Evolutionary conservation across 2,888 invertebrate genomes (phyloP).

Genomic region (Cerastoderma edule): DNA sequence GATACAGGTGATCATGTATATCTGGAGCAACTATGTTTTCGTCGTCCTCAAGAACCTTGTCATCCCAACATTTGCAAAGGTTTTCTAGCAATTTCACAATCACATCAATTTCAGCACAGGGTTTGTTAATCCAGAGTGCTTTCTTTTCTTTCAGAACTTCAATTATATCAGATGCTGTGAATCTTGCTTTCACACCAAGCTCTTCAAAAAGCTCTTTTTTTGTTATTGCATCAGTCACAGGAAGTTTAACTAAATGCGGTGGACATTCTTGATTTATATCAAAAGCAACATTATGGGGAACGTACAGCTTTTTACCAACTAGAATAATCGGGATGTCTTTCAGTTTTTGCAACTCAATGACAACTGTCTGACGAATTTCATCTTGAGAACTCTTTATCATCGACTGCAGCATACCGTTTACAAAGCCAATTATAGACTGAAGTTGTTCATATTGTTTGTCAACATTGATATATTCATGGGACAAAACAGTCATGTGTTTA

Average conservation of each 20-base stretch:
- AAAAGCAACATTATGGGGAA: constrained; percentile 21
- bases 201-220: constrained; percentile 22
- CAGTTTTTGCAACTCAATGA: neutral
- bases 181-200: constrained; percentile 21
- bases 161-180: constrained; percentile 3
- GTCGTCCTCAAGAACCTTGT: constrained; percentile 21
- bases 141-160: constrained; percentile 14
- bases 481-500: constrained; percentile 13
- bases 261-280: constrained; percentile 22
- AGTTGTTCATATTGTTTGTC: constrained; percentile 4
- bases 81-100: constrained; percentile 31
- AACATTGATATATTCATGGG: constrained; percentile 8
- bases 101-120: constrained; percentile 26
- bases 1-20: constrained; percentile 53
- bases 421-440: neutral
- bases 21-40: constrained; percentile 67
- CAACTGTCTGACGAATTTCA: no score
- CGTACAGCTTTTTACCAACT: neutral
- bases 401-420: neutral
- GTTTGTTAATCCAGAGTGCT: neutral
- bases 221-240: neutral
- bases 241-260: constrained; percentile 18
- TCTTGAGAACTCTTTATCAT: no score
- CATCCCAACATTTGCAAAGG: constrained; percentile 16
- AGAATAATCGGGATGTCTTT: constrained; percentile 7